phyloP scores from a whole-genome alignment of 2,888 invertebrate species.

The Scaptomyza polygonia region DNA sequence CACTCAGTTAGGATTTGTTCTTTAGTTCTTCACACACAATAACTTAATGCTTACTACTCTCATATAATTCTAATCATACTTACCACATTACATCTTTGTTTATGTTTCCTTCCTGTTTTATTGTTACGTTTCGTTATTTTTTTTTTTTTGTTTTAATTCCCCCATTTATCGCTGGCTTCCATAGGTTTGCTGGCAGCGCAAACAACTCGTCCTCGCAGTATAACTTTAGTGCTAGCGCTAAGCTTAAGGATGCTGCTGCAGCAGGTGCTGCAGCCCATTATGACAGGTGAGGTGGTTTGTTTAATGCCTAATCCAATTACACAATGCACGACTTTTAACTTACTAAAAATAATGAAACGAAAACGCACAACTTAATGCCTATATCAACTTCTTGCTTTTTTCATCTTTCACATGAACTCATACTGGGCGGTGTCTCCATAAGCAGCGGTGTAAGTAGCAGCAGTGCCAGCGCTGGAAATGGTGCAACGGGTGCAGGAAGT shows the following conservation, averaged over 20 bases:
- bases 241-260: slow-evolving; percentile 84
- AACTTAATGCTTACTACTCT: not conserved
- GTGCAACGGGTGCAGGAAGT: slow-evolving; percentile 75
- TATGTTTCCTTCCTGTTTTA: slow-evolving; percentile 33
- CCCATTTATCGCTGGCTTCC: slow-evolving; percentile 11
- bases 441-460: slow-evolving; percentile 82
- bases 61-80: not conserved
- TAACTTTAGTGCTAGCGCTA: slow-evolving; percentile 84
- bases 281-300: slow-evolving; percentile 82
- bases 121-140: slow-evolving; percentile 7
- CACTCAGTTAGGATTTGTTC: too few relatives aligned
- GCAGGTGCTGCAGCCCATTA: slow-evolving; percentile 83
- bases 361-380: not conserved
- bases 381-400: slow-evolving; percentile 4
- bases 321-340: slow-evolving; percentile 3
- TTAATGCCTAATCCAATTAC: too few relatives aligned
- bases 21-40: not conserved
- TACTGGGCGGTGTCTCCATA: slow-evolving; percentile 79
- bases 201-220: slow-evolving; percentile 84
- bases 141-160: slow-evolving; percentile 10
- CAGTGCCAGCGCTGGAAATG: slow-evolving; percentile 75
- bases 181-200: slow-evolving; percentile 84
- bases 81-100: not conserved
- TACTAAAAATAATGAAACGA: not conserved
- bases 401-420: not conserved